These are phyloP conservation scores for Pocillopora meandrina DNA, from an alignment of 92 coral and sea anemone genomes.

Conservation along the genomic window DNA sequence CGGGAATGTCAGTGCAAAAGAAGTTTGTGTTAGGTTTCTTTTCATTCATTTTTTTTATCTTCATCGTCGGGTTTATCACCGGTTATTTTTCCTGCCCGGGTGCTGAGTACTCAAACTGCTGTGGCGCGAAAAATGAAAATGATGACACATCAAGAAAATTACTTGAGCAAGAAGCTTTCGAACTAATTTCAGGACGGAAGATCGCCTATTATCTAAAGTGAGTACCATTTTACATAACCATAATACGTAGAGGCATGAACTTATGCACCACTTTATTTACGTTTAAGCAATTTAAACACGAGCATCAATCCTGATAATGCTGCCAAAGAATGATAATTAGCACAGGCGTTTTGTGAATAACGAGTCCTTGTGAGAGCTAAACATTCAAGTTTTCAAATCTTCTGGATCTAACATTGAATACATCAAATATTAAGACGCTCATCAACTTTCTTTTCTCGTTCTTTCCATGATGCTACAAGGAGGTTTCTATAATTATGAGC, in stretches of 20 bases:
- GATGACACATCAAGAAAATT: constrained; percentile 10
- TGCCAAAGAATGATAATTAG: neutral
- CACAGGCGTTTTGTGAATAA: neutral
- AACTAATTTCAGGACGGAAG: constrained; percentile 7
- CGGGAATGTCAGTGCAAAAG: constrained; percentile 57
- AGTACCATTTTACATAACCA: constrained; percentile 13
- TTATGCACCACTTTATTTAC: constrained; percentile 15
- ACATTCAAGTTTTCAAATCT: neutral
- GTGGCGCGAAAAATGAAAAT: constrained; percentile 21
- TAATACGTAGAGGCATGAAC: neutral
- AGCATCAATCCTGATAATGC: constrained; percentile 5
- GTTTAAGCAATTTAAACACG: constrained; percentile 8
- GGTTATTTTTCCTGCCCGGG: constrained; percentile 40
- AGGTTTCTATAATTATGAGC: neutral
- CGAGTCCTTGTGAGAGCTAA: neutral
- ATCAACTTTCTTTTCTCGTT: neutral
- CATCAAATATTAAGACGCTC: neutral
- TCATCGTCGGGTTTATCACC: constrained; percentile 45
- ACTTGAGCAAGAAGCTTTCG: constrained; percentile 19
- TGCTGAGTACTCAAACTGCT: neutral
- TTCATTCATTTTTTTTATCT: constrained; percentile 31
- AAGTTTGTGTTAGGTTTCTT: constrained; percentile 43
- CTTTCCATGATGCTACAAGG: neutral
- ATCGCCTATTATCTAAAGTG: constrained; percentile 32
- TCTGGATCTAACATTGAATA: neutral